Evolutionary conservation across 1,140 invertebrate species (phyloP), one percentile per base, ranked within the genome.

Genomic region (Medauroidea extradentata): DNA sequence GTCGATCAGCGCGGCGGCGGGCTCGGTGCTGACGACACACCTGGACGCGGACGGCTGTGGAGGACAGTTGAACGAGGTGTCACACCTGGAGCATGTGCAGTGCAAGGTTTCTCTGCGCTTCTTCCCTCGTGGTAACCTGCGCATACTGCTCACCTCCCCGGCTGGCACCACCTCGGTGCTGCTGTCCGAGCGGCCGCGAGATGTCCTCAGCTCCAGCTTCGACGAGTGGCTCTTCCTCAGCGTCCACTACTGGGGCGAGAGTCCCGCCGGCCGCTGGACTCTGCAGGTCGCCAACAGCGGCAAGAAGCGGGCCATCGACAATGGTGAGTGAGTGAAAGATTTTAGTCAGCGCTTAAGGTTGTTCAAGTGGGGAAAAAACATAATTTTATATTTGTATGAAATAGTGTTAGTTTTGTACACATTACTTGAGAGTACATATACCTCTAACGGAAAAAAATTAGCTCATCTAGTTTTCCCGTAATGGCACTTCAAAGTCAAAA

Each of bases 211-310:
- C 67, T 93, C 92, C 4, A 96, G 94, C 67, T 97, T 98, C 71
- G 92, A 96, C 72, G 93, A 97, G 70, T 99, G 96, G 92, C 94
- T 94, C 13, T 99, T 99, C 81, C 83, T 98, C 64, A 94, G 93
- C 63, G 94, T 98, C 1, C 96, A 98, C 68, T 95, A 89, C 68
- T 99, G 96, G 95, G 94, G 94, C 7, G 96, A 99, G 72, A 89
- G 90, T 67, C 93, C 88, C 7, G 85, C 89, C 67, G 95, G 94
- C 11, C 81, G 87, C 52, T 99, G 97, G 97, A 94, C 85, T 1
- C 73, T 99, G 23, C 88, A 94, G 74, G 87, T 99, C 25, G 85
- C 94, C 55, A 97, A 98, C 71, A 87, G 85, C 29, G 91, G 91
- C 2, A 86, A 84, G 53, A 79, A 88, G 42, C 86, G 89, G 49